These are phyloP conservation scores for Aporophyla lueneburgensis DNA, from an alignment of 2,888 invertebrate species.

Conservation along the genomic window DNA sequence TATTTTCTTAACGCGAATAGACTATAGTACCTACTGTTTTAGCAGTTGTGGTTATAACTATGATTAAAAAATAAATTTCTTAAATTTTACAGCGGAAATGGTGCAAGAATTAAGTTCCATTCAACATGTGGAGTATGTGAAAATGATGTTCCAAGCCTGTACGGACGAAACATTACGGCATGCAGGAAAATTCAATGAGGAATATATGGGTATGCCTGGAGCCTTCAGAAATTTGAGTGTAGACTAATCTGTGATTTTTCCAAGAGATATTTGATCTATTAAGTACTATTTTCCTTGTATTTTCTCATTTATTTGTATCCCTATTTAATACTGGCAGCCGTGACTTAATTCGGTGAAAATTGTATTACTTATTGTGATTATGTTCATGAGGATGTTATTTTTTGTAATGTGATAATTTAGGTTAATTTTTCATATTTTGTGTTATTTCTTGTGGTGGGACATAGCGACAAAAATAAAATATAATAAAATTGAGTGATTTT, in stretches of 20 bases:
- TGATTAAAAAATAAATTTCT: not conserved
- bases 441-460: not conserved
- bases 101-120: slow-evolving; percentile 56
- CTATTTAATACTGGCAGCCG: too few relatives aligned
- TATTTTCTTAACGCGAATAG: too few relatives aligned
- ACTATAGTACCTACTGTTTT: too few relatives aligned
- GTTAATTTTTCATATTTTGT: not conserved
- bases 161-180: slow-evolving; percentile 74
- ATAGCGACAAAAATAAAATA: not conserved
- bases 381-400: not conserved
- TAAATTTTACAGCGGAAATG: slow-evolving; percentile 67
- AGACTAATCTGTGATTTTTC: slow-evolving; percentile 61
- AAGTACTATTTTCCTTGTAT: not conserved
- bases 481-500: not conserved
- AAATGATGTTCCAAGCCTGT: slow-evolving; percentile 65
- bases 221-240: slow-evolving; percentile 75
- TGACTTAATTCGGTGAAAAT: not conserved
- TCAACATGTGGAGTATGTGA: slow-evolving; percentile 67
- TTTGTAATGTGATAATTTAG: not conserved
- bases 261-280: not conserved
- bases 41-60: not conserved
- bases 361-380: too few relatives aligned
- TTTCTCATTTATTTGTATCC: not conserved
- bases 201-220: slow-evolving; percentile 77
- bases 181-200: slow-evolving; percentile 70